Evolutionary conservation across 2,888 invertebrate genomes (phyloP).

Genomic region (Agrenia bidenticulata): DNA sequence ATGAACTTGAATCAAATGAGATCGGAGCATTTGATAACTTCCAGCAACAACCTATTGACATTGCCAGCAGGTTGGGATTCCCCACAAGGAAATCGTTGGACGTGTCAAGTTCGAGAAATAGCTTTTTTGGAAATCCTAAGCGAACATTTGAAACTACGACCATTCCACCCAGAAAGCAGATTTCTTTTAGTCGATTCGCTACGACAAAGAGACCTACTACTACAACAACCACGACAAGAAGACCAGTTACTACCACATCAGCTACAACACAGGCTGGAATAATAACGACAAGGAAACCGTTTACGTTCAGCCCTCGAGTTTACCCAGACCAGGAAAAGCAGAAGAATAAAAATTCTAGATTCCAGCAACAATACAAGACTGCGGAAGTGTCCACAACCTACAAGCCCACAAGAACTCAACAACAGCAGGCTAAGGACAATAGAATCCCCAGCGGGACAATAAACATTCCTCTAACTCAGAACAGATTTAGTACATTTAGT

Average conservation of each 20-base stretch:
- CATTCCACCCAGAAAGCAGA: slow-evolving; percentile 23
- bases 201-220: slow-evolving; percentile 25
- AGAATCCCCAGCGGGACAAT: slow-evolving; percentile 29
- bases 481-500: slow-evolving; percentile 22
- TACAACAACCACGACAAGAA: slow-evolving; percentile 23
- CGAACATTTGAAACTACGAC: slow-evolving; percentile 7
- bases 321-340: slow-evolving; percentile 21
- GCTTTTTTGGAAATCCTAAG: slow-evolving; percentile 22
- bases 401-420: background rate
- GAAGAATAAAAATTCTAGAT: slow-evolving; percentile 20
- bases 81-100: background rate
- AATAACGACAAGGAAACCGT: slow-evolving; percentile 37
- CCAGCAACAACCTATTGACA: slow-evolving; percentile 3
- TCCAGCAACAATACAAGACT: slow-evolving; percentile 8
- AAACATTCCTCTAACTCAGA: slow-evolving; percentile 39
- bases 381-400: slow-evolving; percentile 16
- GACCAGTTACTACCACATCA: slow-evolving; percentile 16
- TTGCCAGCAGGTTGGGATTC: slow-evolving; percentile 17
- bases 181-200: slow-evolving; percentile 25
- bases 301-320: slow-evolving; percentile 46
- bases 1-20: slow-evolving; percentile 52
- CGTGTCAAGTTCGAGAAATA: slow-evolving; percentile 11
- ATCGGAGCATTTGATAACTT: slow-evolving; percentile 31
- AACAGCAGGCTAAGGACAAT: slow-evolving; percentile 3
- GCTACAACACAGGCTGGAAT: slow-evolving; percentile 14